Percentiles rank a stretch among this genome's conserved stretches.
phyloP scores from a whole-genome alignment of 1,140 invertebrate genomes.

The Papilio helenus region DNA sequence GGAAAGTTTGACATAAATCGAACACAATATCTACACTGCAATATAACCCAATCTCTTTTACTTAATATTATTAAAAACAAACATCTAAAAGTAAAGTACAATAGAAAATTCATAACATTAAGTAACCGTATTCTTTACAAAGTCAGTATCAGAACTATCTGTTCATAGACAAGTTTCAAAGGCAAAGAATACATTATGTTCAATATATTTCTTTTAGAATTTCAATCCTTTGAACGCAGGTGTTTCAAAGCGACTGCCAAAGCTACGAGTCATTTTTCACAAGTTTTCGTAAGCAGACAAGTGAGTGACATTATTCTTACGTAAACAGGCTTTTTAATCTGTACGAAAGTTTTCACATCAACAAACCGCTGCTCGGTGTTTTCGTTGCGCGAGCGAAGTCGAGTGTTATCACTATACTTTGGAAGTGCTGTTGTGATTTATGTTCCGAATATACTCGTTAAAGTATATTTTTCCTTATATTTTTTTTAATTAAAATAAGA shows the following conservation, averaged over 20 bases:
- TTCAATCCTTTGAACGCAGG: slow-evolving; percentile 28
- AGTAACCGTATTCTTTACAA: neutral
- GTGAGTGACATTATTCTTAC: slow-evolving; percentile 15
- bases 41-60: neutral
- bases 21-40: neutral
- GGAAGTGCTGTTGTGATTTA: slow-evolving; percentile 12
- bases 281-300: slow-evolving; percentile 31
- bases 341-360: slow-evolving; percentile 29
- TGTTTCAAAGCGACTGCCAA: slow-evolving; percentile 28
- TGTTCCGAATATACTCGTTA: neutral
- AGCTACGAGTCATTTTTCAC: slow-evolving; percentile 28
- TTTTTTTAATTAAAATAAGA: neutral
- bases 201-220: slow-evolving; percentile 27
- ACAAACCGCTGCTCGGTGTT: slow-evolving; percentile 18
- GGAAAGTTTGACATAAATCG: too few relatives aligned
- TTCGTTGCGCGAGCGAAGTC: slow-evolving; percentile 7
- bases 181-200: slow-evolving; percentile 5
- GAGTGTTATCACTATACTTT: slow-evolving; percentile 25
- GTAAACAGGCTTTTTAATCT: slow-evolving; percentile 36
- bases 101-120: neutral
- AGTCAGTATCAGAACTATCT: neutral
- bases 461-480: neutral
- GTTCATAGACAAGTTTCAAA: slow-evolving; percentile 16
- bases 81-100: neutral
- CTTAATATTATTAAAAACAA: neutral